Evolutionary conservation across 2,888 invertebrate genomes (phyloP), one percentile per base, ranked within the genome.

Genomic region (Osmoderma eremita): DNA sequence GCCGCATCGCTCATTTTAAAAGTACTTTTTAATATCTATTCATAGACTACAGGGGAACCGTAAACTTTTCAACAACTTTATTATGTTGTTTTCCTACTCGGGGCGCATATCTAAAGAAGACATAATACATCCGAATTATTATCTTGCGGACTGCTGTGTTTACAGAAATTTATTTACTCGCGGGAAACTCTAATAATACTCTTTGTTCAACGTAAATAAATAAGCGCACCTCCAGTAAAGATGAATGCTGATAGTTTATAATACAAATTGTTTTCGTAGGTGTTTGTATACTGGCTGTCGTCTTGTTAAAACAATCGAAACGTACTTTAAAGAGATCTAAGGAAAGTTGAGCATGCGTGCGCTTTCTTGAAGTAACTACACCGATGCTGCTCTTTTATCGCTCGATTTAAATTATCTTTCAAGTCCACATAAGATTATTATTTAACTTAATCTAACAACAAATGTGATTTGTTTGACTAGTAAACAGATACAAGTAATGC

Each of bases 161-260:
- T 61, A 61, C n/a, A 61, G 58, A 45, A 61, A 61, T 61, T 61
- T 61, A 61, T 61, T 61, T 61, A 61, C 58, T 61, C 58, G 58
- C 58, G 58, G 58, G 24, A 61, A 45, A 61, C 58, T 61, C 58
- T 61, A 61, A 61, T 61, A 61, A 61, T 45, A 61, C 48, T 18
- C 53, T 61, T 61, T 61, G 58, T 45, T 61, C 45, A 61, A 61
- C 45, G 45, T 61, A 61, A 61, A 61, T 61, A 61, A 61, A 61
- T 45, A 61, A 30, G n/a, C 24, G 45, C 30, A 45, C 45, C 45
- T 58, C 45, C 30, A 24, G 58, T 30, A 45, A 30, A 42, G 58
- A 45, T 45, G 58, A 30, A 58, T 45, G 58, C 45, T 45, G 30
- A 61, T 45, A 45, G 58, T 61, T 61, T 61, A 61, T 61, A 61